Conservation (phyloP, 2,888 invertebrate genomes). For the Oxystoma pomonae region DNA sequence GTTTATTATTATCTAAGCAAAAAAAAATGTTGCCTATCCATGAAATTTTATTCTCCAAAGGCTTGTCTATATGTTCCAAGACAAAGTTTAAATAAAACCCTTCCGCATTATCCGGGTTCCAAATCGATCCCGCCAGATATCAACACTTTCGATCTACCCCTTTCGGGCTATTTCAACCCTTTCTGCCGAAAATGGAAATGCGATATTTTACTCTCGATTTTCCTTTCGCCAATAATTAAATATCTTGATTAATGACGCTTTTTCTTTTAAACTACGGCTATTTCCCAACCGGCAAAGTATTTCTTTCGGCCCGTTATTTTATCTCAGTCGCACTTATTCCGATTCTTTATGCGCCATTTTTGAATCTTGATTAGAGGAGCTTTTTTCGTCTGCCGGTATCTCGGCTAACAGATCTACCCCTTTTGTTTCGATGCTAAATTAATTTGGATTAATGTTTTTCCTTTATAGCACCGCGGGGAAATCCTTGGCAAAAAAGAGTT, state of each 20-base stretch:
- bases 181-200: conserved; percentile 34
- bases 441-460: conserved; percentile 21
- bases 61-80: no score
- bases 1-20: no score
- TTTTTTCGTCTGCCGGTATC: conserved; percentile 20
- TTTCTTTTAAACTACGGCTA: conserved; percentile 24
- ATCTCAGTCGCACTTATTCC: neutral
- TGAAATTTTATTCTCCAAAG: no score
- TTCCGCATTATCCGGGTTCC: conserved; percentile 13
- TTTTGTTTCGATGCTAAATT: conserved; percentile 24
- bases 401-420: conserved; percentile 24
- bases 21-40: no score
- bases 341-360: neutral
- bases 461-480: neutral
- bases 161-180: conserved; percentile 26
- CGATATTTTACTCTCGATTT: conserved; percentile 37
- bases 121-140: conserved; percentile 25
- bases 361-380: conserved; percentile 3
- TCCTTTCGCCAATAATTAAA: conserved; percentile 39
- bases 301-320: conserved; percentile 21
- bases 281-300: conserved; percentile 13
- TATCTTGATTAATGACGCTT: conserved; percentile 38
- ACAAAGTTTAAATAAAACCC: conserved; percentile 27
- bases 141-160: conserved; percentile 33
- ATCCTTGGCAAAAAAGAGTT: neutral